Conservation (phyloP, 2,797 vertebrate species). For the Eupleurogrammus muticus region DNA sequence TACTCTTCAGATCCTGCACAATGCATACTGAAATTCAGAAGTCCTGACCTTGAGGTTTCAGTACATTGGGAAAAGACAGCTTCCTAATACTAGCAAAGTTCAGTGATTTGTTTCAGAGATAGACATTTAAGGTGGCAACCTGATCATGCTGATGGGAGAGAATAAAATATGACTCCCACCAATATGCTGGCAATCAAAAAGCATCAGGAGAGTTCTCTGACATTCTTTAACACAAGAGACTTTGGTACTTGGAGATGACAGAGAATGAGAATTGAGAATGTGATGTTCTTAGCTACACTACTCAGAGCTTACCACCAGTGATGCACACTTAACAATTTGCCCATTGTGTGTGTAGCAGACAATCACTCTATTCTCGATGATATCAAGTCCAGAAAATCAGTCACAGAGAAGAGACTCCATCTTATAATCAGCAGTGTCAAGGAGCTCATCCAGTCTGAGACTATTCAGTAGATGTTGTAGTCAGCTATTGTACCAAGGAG, state of each 20-base stretch:
- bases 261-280: too few species aligned
- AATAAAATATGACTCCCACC: conserved; percentile 13
- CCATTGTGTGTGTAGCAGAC: conserved; percentile 10
- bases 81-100: conserved; percentile 33
- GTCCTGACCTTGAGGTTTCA: conserved; percentile 38
- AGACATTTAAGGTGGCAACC: conserved; percentile 19
- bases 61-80: conserved; percentile 22
- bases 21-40: conserved; percentile 27
- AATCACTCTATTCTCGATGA: conserved; percentile 12
- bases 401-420: conserved; percentile 2
- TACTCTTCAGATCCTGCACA: conserved; percentile 27
- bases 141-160: conserved; percentile 25
- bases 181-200: conserved; percentile 22
- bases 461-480: conserved; percentile 2
- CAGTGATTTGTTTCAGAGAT: conserved; percentile 39
- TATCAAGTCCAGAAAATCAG: conserved; percentile 19
- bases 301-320: conserved; percentile 17
- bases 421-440: conserved; percentile 1
- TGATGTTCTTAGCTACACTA: neutral
- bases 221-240: too few species aligned
- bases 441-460: neutral
- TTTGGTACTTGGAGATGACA: conserved; percentile 6
- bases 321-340: neutral
- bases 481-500: neutral
- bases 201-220: conserved; percentile 11